Evolutionary conservation across 2,797 vertebrate species (phyloP).

Genomic region (Coluber constrictor): DNA sequence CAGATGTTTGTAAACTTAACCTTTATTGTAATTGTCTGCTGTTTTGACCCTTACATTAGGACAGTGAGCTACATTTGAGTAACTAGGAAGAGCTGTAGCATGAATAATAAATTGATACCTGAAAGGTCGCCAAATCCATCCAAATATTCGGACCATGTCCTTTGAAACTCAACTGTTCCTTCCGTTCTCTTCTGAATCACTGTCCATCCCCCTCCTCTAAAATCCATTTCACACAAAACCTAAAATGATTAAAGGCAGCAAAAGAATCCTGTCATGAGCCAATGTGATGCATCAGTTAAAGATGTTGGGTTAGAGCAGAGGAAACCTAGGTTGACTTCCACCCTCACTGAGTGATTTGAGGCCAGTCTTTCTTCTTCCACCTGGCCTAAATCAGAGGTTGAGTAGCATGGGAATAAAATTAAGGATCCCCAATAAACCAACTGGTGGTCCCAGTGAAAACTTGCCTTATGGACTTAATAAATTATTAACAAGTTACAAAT

Average conservation of each 20-base stretch:
- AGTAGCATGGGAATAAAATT: not conserved
- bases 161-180: conserved; percentile 82
- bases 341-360: not conserved
- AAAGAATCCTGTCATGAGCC: not conserved
- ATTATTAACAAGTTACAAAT: not conserved
- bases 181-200: conserved; percentile 86
- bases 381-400: not conserved
- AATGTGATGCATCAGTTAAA: not conserved
- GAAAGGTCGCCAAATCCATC: conserved; percentile 88
- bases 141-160: conserved; percentile 82
- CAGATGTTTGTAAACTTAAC: not conserved
- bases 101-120: conserved; percentile 70
- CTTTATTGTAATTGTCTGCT: not conserved
- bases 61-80: not conserved
- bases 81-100: not conserved
- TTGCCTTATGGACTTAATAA: not conserved
- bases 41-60: not conserved
- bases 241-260: conserved; percentile 56
- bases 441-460: not conserved
- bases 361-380: not conserved
- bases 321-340: not conserved
- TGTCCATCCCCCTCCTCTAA: conserved; percentile 91
- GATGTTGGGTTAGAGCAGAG: not conserved
- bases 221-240: conserved; percentile 96
- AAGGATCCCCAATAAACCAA: not conserved